Evolutionary conservation across 2,113 vertebrate genomes (phyloP), one percentile per base, ranked within the genome.

Genomic region (Neogobius melanostomus): DNA sequence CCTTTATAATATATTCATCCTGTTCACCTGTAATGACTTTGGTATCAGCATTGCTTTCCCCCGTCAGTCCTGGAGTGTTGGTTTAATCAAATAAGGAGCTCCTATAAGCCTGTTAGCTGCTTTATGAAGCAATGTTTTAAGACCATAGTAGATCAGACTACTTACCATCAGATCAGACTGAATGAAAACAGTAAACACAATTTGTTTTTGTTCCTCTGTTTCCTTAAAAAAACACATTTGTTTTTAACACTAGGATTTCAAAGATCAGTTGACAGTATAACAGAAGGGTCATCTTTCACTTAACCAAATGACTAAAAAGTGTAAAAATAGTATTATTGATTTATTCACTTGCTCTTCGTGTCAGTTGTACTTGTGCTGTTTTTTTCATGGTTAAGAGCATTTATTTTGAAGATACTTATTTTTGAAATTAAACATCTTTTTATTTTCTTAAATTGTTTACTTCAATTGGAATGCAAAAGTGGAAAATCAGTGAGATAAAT

Each of bases 41-140:
- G 81, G 50, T 74, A 74, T 80, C 79, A 85, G 76, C 82, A 63
- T n/a, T 12, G 61, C 44, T 61, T 15, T 68, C 68, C 68, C 56
- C 52, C 59, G 69, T 63, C 65, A 67, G 72, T 11, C 68, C 76
- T 73, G 67, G 54, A 54, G 54, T 74, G 68, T 72, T 78, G 44
- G 57, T 66, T 46, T 83, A 77, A 90, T 89, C 82, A 87, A 81
- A 86, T 80, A 79, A 85, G 43, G 15, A 17, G 64, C 63, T 50
- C 84, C 82, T 87, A 1, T 56, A 88, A 85, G 83, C 82, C 77
- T 80, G 84, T 87, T 88, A 84, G 81, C 79, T 76, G 75, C 86
- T 76, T 86, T 86, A 86, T 79, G 57, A 83, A 87, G 74, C 67
- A 66, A 68, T 15, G 11, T 59, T 82, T 76, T 84, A 74, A 81